Evolutionary conservation across 2,888 invertebrate genomes (phyloP), one percentile per base, ranked within the genome.

Genomic region (Exocentrus adspersus): DNA sequence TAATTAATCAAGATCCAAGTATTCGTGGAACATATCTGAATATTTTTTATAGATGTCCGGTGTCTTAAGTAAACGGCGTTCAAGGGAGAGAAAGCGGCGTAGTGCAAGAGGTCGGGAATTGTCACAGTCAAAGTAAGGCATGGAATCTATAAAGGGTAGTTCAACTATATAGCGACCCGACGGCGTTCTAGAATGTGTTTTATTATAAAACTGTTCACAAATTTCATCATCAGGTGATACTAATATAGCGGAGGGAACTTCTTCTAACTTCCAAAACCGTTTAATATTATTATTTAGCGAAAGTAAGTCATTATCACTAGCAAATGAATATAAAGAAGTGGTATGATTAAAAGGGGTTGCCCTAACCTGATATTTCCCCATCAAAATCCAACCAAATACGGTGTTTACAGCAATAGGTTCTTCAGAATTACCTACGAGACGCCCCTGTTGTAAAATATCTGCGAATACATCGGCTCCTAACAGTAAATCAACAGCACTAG

Each of bases 381-480:
- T 21, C 14, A 46, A 12, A 19, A 21, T 20, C 46, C 21, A 46
- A 7, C 46, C 52, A 19, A 20, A 52, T 19, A 19, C 16, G 1
- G 32, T 52, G 32, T 51, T 51, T 32, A 51, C 16, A 19, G 52
- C 52, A 12, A 20, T 7, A 12, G 52, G 52, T 50, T 50, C 24
- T 24, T 50, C 24, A 16, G 50, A n/a, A 6, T 30, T 24, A 12
- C 50, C 24, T 2, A 21, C n/a, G 5, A 52, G n/a, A 19, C 32
- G 41, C 1, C 32, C 52, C 1, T 14, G 12, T 14, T 20, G 17
- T 32, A 30, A 32, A 32, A 52, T 52, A 37, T 19, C 19, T 20
- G 52, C 20, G 17, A 37, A 52, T n/a, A 37, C 52, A 52, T 52
- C 52, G 6, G 52, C 52, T 1, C 19, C 20, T 32, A 52, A 52